Evolutionary conservation across 2,888 invertebrate genomes (phyloP).

Genomic region (Trissoscelio sp.): DNA sequence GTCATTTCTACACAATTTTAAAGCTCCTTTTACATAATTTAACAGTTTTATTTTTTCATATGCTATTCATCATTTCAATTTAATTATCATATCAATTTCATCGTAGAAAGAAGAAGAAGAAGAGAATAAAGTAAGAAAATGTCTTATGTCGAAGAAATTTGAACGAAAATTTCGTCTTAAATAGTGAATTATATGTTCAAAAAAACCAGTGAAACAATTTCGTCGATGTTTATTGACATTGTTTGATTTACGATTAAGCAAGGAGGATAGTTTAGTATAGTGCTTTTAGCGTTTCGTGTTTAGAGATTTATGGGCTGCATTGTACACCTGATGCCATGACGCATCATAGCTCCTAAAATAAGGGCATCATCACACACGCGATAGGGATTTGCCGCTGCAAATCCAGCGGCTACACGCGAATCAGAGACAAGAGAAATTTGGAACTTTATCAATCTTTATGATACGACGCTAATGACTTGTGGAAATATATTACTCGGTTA

Average conservation of each 20-base stretch:
- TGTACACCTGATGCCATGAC: slow-evolving; percentile 57
- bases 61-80: too few relatives aligned
- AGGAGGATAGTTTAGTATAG: slow-evolving; percentile 36
- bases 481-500: too few relatives aligned
- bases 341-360: slow-evolving; percentile 46
- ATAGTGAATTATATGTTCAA: background rate
- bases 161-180: background rate
- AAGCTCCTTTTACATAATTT: too few relatives aligned
- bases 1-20: background rate
- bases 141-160: too few relatives aligned
- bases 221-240: slow-evolving; percentile 49
- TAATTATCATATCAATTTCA: too few relatives aligned
- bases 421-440: slow-evolving; percentile 24
- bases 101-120: too few relatives aligned
- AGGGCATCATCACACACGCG: slow-evolving; percentile 56
- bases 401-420: slow-evolving; percentile 31
- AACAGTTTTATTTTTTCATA: too few relatives aligned
- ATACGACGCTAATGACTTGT: slow-evolving; percentile 10
- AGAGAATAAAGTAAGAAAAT: too few relatives aligned
- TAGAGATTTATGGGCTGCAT: slow-evolving; percentile 52
- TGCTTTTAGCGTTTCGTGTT: slow-evolving; percentile 60
- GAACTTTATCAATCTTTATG: slow-evolving; percentile 14
- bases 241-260: slow-evolving; percentile 42
- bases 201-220: slow-evolving; percentile 10
- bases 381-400: slow-evolving; percentile 23